A percentile compares a stretch with the other conserved stretches of the same genome.
phyloP scores from a whole-genome alignment of 1,140 invertebrate species.

The Anastatus disparis region DNA sequence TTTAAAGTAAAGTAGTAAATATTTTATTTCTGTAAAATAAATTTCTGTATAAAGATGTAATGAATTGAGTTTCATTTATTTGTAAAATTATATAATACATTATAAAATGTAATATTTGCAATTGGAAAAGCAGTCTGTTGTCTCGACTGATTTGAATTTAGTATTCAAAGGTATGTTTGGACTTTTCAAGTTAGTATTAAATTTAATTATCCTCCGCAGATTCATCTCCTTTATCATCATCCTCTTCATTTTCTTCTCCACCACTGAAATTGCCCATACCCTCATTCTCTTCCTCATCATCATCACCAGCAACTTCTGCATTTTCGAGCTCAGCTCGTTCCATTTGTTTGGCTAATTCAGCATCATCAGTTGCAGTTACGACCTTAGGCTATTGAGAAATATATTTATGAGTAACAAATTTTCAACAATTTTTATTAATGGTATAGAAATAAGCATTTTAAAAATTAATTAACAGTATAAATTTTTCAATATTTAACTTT shows the following conservation, averaged over 20 bases:
- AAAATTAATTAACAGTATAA: background rate
- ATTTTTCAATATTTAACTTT: background rate
- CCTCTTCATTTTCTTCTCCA: conserved; percentile 62
- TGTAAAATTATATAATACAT: conserved; percentile 46
- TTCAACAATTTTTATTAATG: no score
- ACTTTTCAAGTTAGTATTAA: conserved; percentile 1
- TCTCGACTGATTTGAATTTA: conserved; percentile 6
- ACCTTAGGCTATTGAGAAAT: conserved; percentile 87
- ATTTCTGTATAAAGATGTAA: conserved; percentile 42
- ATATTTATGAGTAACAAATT: no score
- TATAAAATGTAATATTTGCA: conserved; percentile 32
- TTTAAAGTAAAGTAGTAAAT: conserved; percentile 36
- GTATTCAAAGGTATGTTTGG: conserved; percentile 7
- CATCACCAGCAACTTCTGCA: conserved; percentile 91
- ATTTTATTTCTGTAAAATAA: conserved; percentile 43
- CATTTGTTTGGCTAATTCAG: conserved; percentile 92
- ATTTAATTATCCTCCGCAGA: conserved; percentile 56
- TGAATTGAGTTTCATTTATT: conserved; percentile 45
- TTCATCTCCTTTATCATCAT: conserved; percentile 49
- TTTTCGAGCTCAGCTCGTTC: conserved; percentile 94
- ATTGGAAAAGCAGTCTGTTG: conserved; percentile 25
- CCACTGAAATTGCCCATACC: conserved; percentile 67
- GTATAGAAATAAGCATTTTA: background rate
- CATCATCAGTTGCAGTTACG: conserved; percentile 97
- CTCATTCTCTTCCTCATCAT: conserved; percentile 85